Percentiles rank a stretch among this genome's conserved stretches.
phyloP scores from a whole-genome alignment of 2,797 vertebrate genomes.

The Ibycter americanus region DNA sequence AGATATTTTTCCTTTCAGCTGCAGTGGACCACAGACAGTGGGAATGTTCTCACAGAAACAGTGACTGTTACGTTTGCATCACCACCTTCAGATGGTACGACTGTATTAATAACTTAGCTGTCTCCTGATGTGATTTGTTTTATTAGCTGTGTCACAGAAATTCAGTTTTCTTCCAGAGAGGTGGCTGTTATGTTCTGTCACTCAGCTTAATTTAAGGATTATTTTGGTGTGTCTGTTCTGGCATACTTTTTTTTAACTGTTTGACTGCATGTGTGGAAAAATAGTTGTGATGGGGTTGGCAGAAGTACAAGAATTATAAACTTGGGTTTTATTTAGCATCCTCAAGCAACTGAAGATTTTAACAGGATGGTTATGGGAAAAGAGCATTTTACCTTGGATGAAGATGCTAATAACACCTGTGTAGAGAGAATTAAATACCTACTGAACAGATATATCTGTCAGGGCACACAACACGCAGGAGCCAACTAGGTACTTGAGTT shows the following conservation, averaged over 20 bases:
- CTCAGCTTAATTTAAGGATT: not conserved
- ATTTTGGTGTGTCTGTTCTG: not conserved
- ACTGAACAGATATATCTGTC: not conserved
- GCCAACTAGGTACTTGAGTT: not conserved
- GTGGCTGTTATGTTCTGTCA: not conserved
- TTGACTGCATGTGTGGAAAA: not conserved
- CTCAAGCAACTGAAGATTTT: not conserved
- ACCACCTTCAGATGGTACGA: conserved; percentile 76
- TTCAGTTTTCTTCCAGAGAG: not conserved
- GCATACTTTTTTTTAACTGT: not conserved
- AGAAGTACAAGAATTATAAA: not conserved
- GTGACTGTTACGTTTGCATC: conserved; percentile 82
- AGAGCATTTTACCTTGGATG: not conserved
- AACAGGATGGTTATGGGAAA: not conserved
- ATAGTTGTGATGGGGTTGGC: not conserved
- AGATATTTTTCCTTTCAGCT: conserved; percentile 69
- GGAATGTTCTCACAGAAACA: conserved; percentile 80
- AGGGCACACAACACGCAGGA: not conserved
- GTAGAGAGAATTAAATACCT: not conserved
- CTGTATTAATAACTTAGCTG: not conserved
- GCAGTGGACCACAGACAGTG: conserved; percentile 80
- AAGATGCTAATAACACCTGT: not conserved
- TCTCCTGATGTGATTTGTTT: not conserved
- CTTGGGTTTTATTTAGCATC: not conserved
- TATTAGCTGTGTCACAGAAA: not conserved